Conservation (phyloP, 2,888 invertebrate genomes). For the Taenaris catops region DNA sequence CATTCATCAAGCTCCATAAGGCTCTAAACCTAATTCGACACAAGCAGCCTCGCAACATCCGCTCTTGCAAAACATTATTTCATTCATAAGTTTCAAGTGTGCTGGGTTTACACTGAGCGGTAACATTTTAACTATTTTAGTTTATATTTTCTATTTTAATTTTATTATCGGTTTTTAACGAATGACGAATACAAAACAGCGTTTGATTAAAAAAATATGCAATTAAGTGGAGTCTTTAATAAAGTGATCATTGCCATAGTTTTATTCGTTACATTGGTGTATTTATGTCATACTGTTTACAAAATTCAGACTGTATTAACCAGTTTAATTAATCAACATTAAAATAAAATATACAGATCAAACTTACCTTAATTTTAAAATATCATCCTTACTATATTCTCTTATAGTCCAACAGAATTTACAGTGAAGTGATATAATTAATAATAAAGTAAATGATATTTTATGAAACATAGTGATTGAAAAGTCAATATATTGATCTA, state of each 20-base stretch:
- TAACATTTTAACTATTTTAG: not conserved
- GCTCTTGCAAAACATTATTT: constrained; percentile 79
- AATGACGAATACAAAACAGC: too few species aligned
- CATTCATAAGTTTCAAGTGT: constrained; percentile 69
- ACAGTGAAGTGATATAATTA: constrained; percentile 36
- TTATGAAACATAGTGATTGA: constrained; percentile 19
- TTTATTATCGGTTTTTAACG: too few species aligned
- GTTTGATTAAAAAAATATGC: too few species aligned
- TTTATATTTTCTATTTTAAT: not conserved
- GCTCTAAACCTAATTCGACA: constrained; percentile 78
- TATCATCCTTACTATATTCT: constrained; percentile 79
- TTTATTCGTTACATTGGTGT: too few species aligned
- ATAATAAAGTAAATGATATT: constrained; percentile 28
- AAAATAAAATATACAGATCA: too few species aligned
- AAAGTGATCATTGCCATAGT: too few species aligned
- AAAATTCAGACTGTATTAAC: too few species aligned
- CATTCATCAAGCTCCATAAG: constrained; percentile 78
- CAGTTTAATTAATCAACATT: too few species aligned
- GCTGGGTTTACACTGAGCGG: constrained; percentile 44
- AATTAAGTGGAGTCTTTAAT: too few species aligned
- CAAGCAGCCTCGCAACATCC: constrained; percentile 77
- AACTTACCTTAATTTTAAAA: constrained; percentile 75
- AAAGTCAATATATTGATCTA: not conserved
- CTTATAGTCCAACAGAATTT: constrained; percentile 48
- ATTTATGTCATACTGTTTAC: too few species aligned